Evolutionary conservation across 2,888 invertebrate species (phyloP).

Genomic region (Yponomeuta sedellus): DNA sequence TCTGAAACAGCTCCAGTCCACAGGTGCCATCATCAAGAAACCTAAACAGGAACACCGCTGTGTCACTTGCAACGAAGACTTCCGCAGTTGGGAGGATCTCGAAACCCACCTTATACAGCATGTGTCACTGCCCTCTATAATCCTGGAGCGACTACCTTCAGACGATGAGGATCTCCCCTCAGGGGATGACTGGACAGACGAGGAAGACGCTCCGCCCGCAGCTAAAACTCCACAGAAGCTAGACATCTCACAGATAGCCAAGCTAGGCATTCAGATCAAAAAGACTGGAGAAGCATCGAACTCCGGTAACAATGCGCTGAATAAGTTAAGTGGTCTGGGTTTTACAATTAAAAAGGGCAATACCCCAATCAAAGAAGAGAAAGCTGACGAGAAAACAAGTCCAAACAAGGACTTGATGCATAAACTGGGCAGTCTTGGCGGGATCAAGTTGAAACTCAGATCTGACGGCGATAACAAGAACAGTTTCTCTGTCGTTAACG

Average conservation of each 20-base stretch:
- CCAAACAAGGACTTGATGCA: conserved; percentile 46
- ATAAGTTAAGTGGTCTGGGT: conserved; percentile 62
- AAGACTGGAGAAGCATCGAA: conserved; percentile 37
- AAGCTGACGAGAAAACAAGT: conserved; percentile 27
- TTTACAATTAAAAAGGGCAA: conserved; percentile 63
- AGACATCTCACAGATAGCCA: conserved; percentile 59
- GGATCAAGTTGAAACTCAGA: conserved; percentile 64
- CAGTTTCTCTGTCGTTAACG: conserved; percentile 64
- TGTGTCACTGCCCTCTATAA: conserved; percentile 72
- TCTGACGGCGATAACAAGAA: conserved; percentile 59
- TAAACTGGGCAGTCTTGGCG: conserved; percentile 62
- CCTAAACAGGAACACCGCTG: conserved; percentile 64
- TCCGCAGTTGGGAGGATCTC: conserved; percentile 57
- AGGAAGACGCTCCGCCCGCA: conserved; percentile 44
- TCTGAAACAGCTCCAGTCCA: conserved; percentile 53
- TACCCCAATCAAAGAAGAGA: conserved; percentile 58
- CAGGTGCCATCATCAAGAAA: conserved; percentile 53
- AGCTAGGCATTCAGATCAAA: conserved; percentile 57
- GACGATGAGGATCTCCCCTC: conserved; percentile 64
- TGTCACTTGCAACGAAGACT: conserved; percentile 70
- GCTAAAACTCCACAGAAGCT: conserved; percentile 58
- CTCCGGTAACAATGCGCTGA: conserved; percentile 45
- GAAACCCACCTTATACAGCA: conserved; percentile 74
- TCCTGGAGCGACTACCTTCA: conserved; percentile 69
- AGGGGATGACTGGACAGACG: conserved; percentile 67